Conservation (phyloP, 2,113 vertebrate species). For the Rostratula benghalensis region DNA sequence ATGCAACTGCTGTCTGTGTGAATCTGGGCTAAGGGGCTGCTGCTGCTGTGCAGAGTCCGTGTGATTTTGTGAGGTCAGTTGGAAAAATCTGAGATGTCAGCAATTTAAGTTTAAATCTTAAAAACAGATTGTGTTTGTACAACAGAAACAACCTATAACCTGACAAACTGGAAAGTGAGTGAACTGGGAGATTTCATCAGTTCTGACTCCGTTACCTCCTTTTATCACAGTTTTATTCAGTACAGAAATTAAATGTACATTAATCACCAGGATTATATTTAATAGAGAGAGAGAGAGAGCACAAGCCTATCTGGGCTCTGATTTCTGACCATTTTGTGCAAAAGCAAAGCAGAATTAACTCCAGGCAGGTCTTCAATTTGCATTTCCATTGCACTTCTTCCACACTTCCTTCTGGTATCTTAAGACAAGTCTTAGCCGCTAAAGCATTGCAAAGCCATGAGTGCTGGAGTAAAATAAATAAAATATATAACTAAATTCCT, state of each 20-base stretch:
- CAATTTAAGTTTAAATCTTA: neutral
- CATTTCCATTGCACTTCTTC: conserved; percentile 24
- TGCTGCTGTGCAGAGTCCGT: neutral
- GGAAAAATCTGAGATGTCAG: neutral
- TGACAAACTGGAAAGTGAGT: neutral
- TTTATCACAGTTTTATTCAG: conserved; percentile 10
- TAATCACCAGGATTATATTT: neutral
- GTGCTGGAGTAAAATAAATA: neutral
- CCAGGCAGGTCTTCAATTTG: conserved; percentile 22
- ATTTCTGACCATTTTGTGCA: conserved; percentile 12
- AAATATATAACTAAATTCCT: neutral
- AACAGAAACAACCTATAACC: neutral
- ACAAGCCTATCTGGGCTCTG: neutral
- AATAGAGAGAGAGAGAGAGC: neutral
- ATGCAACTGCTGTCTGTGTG: neutral
- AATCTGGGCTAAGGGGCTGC: neutral
- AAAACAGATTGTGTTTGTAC: neutral
- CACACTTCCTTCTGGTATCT: neutral
- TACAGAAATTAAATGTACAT: conserved; percentile 17
- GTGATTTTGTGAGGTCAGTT: neutral
- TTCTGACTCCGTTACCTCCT: neutral
- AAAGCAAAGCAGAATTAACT: conserved; percentile 16
- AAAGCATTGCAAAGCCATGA: neutral
- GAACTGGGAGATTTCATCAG: neutral
- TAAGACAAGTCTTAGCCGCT: neutral